These are phyloP conservation scores for Phoxinus dragarum DNA, from an alignment of 2,797 vertebrate species.

Conservation along the genomic window DNA sequence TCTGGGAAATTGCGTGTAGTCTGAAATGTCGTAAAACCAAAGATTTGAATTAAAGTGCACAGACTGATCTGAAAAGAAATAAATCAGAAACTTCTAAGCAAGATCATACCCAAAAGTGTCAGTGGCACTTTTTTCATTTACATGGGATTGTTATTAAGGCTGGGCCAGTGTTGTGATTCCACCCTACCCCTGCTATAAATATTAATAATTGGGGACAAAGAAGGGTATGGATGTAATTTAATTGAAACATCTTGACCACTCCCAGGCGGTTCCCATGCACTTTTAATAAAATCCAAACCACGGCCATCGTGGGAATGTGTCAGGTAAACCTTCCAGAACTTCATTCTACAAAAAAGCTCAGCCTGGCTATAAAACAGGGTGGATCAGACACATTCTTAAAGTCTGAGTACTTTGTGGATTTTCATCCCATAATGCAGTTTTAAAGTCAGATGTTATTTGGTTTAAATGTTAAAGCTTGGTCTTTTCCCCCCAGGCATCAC, in stretches of 20 bases:
- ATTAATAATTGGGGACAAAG: constrained; percentile 66
- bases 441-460: constrained; percentile 68
- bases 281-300: constrained; percentile 60
- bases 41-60: constrained; percentile 47
- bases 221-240: constrained; percentile 59
- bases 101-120: constrained; percentile 29
- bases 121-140: constrained; percentile 36
- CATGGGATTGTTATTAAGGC: constrained; percentile 50
- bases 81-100: constrained; percentile 44
- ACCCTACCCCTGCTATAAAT: constrained; percentile 63
- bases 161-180: constrained; percentile 54
- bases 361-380: constrained; percentile 69
- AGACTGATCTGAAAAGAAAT: constrained; percentile 52
- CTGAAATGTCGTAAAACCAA: constrained; percentile 19
- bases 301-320: constrained; percentile 63
- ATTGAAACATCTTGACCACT: constrained; percentile 64
- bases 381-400: constrained; percentile 73
- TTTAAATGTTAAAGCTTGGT: constrained; percentile 64
- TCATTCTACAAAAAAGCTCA: constrained; percentile 63
- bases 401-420: constrained; percentile 70
- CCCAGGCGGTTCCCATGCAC: constrained; percentile 53
- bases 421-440: constrained; percentile 69
- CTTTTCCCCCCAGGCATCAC: constrained; percentile 59
- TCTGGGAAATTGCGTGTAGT: constrained; percentile 26
- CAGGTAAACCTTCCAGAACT: constrained; percentile 68